Conservation (phyloP, 2,113 vertebrate genomes). For the Halichoerus grypus region DNA sequence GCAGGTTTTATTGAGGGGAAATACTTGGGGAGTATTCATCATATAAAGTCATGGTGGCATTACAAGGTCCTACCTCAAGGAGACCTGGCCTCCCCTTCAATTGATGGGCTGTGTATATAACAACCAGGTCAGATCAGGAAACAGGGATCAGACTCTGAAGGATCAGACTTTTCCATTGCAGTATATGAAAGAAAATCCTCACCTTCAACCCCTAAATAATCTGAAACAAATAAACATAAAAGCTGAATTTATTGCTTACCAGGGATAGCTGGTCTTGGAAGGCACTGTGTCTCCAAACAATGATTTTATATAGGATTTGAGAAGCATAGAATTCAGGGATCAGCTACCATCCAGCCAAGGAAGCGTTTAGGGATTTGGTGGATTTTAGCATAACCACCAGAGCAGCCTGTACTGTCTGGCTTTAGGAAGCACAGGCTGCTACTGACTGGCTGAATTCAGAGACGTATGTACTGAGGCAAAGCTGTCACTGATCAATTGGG, state of each 20-base stretch:
- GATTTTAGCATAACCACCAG: neutral
- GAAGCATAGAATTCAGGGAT: neutral
- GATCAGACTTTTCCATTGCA: neutral
- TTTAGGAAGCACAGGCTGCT: neutral
- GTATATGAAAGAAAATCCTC: neutral
- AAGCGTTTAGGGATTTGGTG: neutral
- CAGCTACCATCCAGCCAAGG: neutral
- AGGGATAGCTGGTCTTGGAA: neutral
- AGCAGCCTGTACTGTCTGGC: neutral
- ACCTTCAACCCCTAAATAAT: neutral
- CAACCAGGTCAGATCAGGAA: neutral
- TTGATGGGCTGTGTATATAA: neutral
- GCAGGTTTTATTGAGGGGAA: neutral
- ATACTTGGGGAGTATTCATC: neutral
- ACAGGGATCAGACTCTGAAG: neutral
- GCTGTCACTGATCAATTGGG: neutral
- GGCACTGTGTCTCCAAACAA: neutral
- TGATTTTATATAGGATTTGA: neutral
- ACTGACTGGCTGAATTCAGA: neutral
- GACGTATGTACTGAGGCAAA: neutral
- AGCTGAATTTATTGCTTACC: neutral
- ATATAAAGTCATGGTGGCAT: neutral
- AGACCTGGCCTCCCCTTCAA: neutral
- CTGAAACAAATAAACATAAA: neutral
- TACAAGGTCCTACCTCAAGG: neutral